Conservation (phyloP, 2,888 invertebrate species). For the Blera fallax region DNA sequence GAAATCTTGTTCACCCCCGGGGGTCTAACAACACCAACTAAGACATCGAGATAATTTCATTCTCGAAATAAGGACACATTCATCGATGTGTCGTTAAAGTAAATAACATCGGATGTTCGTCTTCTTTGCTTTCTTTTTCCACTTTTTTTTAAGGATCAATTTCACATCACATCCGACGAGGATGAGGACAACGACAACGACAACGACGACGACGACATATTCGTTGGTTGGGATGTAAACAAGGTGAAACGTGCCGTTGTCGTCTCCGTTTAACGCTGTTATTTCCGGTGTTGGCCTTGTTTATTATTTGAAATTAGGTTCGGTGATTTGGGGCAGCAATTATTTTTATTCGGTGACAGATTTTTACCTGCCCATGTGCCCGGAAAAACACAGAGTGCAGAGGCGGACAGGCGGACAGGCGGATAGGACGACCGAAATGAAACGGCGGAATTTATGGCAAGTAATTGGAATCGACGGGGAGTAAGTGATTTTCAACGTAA, state of each 20-base stretch:
- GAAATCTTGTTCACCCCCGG: slow-evolving; percentile 31
- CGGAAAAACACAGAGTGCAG: not conserved
- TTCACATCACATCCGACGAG: slow-evolving; percentile 48
- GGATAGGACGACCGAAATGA: not conserved
- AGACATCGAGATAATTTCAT: slow-evolving; percentile 64
- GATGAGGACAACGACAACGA: not conserved
- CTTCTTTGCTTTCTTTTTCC: not conserved
- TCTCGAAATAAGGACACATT: slow-evolving; percentile 51
- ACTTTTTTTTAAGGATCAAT: slow-evolving; percentile 42
- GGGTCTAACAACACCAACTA: slow-evolving; percentile 38
- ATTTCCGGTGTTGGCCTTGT: slow-evolving; percentile 60
- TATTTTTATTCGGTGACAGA: slow-evolving; percentile 60
- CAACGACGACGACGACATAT: slow-evolving; percentile 20
- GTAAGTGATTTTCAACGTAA: slow-evolving; percentile 48
- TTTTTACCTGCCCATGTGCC: slow-evolving; percentile 2
- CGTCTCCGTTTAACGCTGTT: slow-evolving; percentile 46
- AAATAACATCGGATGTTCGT: slow-evolving; percentile 63
- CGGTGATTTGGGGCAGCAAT: slow-evolving; percentile 61
- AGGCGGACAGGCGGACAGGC: not conserved
- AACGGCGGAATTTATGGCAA: slow-evolving; percentile 36
- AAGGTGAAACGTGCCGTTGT: slow-evolving; percentile 51
- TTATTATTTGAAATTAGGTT: slow-evolving; percentile 62
- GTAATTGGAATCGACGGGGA: slow-evolving; percentile 47
- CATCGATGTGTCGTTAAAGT: slow-evolving; percentile 67
- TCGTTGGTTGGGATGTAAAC: slow-evolving; percentile 47